Base-by-base conservation (phyloP, 2,113 vertebrate species). In the Corythoichthys intestinalis region DNA sequence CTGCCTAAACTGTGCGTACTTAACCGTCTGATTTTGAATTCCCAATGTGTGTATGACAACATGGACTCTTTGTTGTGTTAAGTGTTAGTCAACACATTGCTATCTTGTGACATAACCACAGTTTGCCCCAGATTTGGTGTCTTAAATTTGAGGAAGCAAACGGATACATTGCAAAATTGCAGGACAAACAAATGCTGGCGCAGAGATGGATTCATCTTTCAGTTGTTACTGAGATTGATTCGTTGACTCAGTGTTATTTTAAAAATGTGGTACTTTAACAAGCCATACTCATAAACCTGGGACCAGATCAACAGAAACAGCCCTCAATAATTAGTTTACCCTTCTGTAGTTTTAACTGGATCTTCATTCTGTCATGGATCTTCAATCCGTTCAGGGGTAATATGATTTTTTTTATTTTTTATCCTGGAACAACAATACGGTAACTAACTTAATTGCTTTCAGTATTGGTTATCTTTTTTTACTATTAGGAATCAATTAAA, bases 1-100 rank as follows among this genome's bases (percentile, higher is more conserved):
- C 70, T 41, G 74, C 63, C 63, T 70, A 2, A 73, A 78, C 64
- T 73, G 49, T 63, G 67, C 52, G 46, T 39, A 46, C 62, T 74
- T 65, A 74, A 71, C 34, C n/a, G 2, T 44, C 68, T 82, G 13
- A 75, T 67, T 59, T 38, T 59, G 57, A 70, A 44, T 6, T 69
- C 47, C 39, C 28, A 66, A 61, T 57, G 44, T 53, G 39, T 58
- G 56, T 48, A 7, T 44, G 4, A 15, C 41, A 20, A 62, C 60
- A 41, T 1, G 17, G n/a, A 41, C 41, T 13, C 41, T 63, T 63
- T 13, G 10, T 61, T 58, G 34, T 15, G 34, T 57, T 17, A 61
- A 61, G 38, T 41, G 15, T 41, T 41, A 1, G 2, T 39, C 2
- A 14, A 38, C 50, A 52, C 17, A 50, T 13, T 50, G 50, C 50